phyloP scores from a whole-genome alignment of 1,140 invertebrate genomes.

The Euura lappo region DNA sequence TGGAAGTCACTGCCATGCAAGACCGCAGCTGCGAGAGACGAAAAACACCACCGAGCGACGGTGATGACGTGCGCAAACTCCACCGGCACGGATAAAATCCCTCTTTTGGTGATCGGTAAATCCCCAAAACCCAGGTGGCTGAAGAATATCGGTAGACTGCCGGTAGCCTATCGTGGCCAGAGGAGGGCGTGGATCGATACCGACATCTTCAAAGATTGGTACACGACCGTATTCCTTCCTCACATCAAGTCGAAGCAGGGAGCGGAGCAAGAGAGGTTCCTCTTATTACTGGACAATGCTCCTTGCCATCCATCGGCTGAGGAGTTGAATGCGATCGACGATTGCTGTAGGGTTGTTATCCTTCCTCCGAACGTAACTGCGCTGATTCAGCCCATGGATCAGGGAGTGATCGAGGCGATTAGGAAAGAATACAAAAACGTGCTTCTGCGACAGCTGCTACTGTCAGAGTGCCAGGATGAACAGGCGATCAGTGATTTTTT shows the following conservation, averaged over 20 bases:
- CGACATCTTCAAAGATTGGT: slow-evolving; percentile 33
- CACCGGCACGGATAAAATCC: slow-evolving; percentile 36
- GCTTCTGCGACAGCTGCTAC: too few species aligned
- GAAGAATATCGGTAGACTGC: slow-evolving; percentile 35
- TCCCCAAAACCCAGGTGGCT: slow-evolving; percentile 38
- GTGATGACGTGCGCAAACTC: slow-evolving; percentile 36
- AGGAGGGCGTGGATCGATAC: slow-evolving; percentile 48
- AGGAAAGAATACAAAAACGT: slow-evolving; percentile 21
- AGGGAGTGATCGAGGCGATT: slow-evolving; percentile 24
- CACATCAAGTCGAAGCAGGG: slow-evolving; percentile 1
- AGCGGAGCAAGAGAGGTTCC: not conserved
- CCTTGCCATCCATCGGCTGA: slow-evolving; percentile 46
- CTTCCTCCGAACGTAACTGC: slow-evolving; percentile 51
- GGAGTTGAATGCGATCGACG: slow-evolving; percentile 47
- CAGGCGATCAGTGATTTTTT: too few species aligned
- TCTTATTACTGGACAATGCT: slow-evolving; percentile 28
- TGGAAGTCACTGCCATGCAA: slow-evolving; percentile 44
- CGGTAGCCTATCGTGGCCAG: slow-evolving; percentile 40
- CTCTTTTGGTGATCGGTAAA: slow-evolving; percentile 39
- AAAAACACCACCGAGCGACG: slow-evolving; percentile 36
- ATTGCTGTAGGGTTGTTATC: slow-evolving; percentile 48
- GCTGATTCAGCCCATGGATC: slow-evolving; percentile 52
- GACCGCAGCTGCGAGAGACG: slow-evolving; percentile 42
- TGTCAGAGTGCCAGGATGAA: too few species aligned
- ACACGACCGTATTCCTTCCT: slow-evolving; percentile 4